Evolutionary conservation across 2,113 vertebrate genomes (phyloP).

Genomic region (Glaucidium brasilianum): DNA sequence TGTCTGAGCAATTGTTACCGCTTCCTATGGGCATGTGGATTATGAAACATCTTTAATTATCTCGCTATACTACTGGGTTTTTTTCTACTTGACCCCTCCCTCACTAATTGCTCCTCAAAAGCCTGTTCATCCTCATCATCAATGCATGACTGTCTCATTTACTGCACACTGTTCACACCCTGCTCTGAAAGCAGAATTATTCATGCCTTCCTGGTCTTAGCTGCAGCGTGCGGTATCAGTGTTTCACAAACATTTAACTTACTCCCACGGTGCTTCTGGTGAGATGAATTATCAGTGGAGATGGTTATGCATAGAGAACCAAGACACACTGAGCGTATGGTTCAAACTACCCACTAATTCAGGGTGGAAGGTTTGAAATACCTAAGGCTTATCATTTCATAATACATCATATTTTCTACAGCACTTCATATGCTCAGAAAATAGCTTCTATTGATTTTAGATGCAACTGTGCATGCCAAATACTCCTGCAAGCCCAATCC

Average conservation of each 20-base stretch:
- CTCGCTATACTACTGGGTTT: not conserved
- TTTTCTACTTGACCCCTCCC: slow-evolving; percentile 6
- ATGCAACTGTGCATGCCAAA: not conserved
- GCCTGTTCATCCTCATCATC: not conserved
- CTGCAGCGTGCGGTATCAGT: not conserved
- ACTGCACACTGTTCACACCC: not conserved
- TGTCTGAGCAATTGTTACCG: not conserved
- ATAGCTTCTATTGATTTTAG: slow-evolving; percentile 43
- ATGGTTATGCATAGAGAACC: not conserved
- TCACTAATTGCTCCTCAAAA: slow-evolving; percentile 21
- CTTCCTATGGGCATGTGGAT: not conserved
- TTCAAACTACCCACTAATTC: slow-evolving; percentile 3
- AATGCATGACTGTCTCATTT: slow-evolving; percentile 1
- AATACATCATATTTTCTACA: slow-evolving; percentile 18
- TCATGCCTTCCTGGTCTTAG: not conserved
- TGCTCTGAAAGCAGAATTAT: slow-evolving; percentile 4
- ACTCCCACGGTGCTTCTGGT: not conserved
- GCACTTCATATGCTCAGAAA: not conserved
- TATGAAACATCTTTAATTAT: slow-evolving; percentile 25
- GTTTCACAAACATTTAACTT: not conserved
- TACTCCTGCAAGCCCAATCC: not conserved
- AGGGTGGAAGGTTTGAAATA: slow-evolving; percentile 3
- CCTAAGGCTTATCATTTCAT: not conserved
- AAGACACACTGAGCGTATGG: not conserved
- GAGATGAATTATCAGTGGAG: not conserved